phyloP scores from a whole-genome alignment of 2,797 vertebrate species.

The Lepidocolaptes lacrymiger region DNA sequence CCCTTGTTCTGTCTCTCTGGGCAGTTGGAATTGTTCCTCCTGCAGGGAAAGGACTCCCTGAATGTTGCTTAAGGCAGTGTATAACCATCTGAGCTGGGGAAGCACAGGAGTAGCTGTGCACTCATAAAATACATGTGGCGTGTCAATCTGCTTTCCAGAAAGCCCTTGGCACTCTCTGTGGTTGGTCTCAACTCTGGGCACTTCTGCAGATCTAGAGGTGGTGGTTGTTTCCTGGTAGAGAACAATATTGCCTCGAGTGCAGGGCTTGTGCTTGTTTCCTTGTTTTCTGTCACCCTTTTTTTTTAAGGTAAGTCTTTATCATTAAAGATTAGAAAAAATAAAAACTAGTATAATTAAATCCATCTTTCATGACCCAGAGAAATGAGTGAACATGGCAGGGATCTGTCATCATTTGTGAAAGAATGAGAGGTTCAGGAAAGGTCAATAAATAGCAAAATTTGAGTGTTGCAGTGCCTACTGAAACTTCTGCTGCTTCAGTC shows the following conservation, averaged over 20 bases:
- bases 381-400: background rate
- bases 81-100: background rate
- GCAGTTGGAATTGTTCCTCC: background rate
- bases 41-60: background rate
- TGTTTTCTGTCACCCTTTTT: background rate
- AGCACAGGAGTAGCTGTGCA: background rate
- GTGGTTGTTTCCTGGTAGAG: background rate
- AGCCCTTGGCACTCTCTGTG: background rate
- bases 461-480: background rate
- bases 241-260: background rate
- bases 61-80: background rate
- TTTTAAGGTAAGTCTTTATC: background rate
- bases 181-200: no score
- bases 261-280: background rate
- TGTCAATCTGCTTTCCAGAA: background rate
- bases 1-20: background rate
- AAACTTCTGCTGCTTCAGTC: background rate
- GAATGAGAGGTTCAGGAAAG: background rate
- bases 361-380: background rate
- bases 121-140: background rate
- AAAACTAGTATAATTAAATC: background rate
- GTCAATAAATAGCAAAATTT: background rate
- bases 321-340: background rate
- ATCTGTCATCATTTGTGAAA: background rate
- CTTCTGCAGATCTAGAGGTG: no score